These are phyloP conservation scores for Chrysomallon squamiferum DNA, from an alignment of 1,140 invertebrate species.

Conservation along the genomic window DNA sequence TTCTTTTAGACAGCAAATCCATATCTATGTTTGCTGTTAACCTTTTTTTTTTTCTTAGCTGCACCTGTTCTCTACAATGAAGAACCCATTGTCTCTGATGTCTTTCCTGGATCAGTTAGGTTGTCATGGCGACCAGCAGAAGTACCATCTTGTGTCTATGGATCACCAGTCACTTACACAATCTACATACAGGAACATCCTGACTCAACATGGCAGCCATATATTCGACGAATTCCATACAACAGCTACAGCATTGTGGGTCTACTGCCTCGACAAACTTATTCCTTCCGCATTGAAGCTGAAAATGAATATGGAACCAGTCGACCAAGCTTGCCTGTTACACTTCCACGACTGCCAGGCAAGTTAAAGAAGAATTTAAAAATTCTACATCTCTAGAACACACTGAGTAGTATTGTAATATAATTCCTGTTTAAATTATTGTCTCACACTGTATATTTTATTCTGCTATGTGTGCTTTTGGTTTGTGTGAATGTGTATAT, in stretches of 20 bases:
- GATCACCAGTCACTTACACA: constrained; percentile 43
- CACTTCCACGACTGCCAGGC: constrained; percentile 39
- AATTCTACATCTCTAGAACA: no score
- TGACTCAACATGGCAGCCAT: constrained; percentile 41
- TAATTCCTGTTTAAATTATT: no score
- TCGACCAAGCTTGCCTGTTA: constrained; percentile 43
- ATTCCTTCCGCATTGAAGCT: constrained; percentile 90
- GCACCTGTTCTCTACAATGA: constrained; percentile 39
- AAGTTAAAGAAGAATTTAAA: constrained; percentile 3
- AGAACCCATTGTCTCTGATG: constrained; percentile 52
- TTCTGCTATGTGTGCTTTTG: no score
- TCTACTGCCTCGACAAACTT: constrained; percentile 88
- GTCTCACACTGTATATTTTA: no score
- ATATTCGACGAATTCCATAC: constrained; percentile 42
- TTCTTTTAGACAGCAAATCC: no score
- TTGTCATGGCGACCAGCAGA: constrained; percentile 54
- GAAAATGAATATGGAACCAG: constrained; percentile 80
- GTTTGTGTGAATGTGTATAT: no score
- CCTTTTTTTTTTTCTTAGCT: no score
- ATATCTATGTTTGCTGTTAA: no score
- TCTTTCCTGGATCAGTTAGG: constrained; percentile 39
- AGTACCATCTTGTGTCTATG: constrained; percentile 39
- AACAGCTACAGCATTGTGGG: constrained; percentile 86
- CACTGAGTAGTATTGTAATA: no score
- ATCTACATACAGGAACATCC: constrained; percentile 43